These are phyloP conservation scores for Siphonodentalium dalli DNA, from an alignment of 2,888 invertebrate genomes.

Conservation along the genomic window DNA sequence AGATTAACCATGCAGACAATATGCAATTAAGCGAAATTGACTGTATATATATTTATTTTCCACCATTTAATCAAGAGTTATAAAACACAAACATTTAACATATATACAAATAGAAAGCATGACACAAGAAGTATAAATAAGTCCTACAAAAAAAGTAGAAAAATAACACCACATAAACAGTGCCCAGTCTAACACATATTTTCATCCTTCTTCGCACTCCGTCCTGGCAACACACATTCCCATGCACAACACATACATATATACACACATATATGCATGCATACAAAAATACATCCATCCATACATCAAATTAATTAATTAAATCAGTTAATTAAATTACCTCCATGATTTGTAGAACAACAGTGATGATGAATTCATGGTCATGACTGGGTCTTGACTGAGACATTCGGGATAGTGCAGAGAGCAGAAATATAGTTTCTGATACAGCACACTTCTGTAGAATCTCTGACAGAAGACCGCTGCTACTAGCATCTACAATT, in stretches of 20 bases:
- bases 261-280: not conserved
- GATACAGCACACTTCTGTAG: slow-evolving; percentile 74
- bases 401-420: slow-evolving; percentile 83
- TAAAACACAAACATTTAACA: not conserved
- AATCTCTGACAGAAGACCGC: slow-evolving; percentile 67
- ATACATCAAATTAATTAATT: not conserved
- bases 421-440: slow-evolving; percentile 79
- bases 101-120: too few species aligned
- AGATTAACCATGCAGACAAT: not conserved
- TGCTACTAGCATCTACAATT: slow-evolving; percentile 40
- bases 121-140: not conserved
- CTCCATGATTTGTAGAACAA: slow-evolving; percentile 76
- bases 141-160: too few species aligned
- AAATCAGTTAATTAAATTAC: slow-evolving; percentile 61
- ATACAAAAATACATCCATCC: not conserved
- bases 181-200: not conserved
- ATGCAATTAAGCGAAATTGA: too few species aligned
- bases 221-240: not conserved
- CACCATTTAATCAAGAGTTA: not conserved
- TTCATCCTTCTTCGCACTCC: not conserved
- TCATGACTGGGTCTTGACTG: slow-evolving; percentile 72
- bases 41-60: not conserved
- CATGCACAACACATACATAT: not conserved
- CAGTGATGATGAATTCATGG: slow-evolving; percentile 73
- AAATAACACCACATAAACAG: too few species aligned